These are phyloP conservation scores for Parascotia fuliginaria DNA, from an alignment of 2,888 invertebrate genomes.

Conservation along the genomic window DNA sequence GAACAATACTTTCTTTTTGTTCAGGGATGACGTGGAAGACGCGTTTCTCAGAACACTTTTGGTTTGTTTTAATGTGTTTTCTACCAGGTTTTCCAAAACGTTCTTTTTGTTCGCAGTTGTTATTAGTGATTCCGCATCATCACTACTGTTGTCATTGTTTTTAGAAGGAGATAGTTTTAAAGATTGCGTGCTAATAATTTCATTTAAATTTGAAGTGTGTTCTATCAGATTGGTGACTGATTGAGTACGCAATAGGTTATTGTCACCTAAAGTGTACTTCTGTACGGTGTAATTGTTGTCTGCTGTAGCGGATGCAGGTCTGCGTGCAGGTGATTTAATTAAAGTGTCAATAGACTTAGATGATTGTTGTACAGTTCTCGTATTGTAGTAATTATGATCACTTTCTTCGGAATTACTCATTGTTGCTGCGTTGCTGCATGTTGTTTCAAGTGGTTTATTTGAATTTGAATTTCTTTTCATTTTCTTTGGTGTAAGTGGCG, in stretches of 20 bases:
- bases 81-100: constrained; percentile 58
- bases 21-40: constrained; percentile 81
- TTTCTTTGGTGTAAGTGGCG: constrained; percentile 7
- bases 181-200: constrained; percentile 11
- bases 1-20: constrained; percentile 88
- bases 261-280: constrained; percentile 51
- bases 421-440: no score
- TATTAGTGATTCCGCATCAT: constrained; percentile 57
- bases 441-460: constrained; percentile 20
- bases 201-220: constrained; percentile 27
- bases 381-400: constrained; percentile 52
- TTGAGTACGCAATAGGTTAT: constrained; percentile 55
- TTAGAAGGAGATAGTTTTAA: constrained; percentile 13
- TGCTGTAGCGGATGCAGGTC: constrained; percentile 62
- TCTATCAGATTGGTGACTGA: constrained; percentile 56
- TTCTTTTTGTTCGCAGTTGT: constrained; percentile 53
- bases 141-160: constrained; percentile 53
- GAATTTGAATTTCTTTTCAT: constrained; percentile 12
- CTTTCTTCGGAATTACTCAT: constrained; percentile 50
- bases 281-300: constrained; percentile 47
- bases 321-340: constrained; percentile 70
- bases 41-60: constrained; percentile 87
- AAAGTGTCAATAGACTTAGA: constrained; percentile 65
- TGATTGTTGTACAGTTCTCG: constrained; percentile 45
- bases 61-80: constrained; percentile 59